phyloP scores from a whole-genome alignment of 2,888 invertebrate genomes.

The Harpalus rufipes region DNA sequence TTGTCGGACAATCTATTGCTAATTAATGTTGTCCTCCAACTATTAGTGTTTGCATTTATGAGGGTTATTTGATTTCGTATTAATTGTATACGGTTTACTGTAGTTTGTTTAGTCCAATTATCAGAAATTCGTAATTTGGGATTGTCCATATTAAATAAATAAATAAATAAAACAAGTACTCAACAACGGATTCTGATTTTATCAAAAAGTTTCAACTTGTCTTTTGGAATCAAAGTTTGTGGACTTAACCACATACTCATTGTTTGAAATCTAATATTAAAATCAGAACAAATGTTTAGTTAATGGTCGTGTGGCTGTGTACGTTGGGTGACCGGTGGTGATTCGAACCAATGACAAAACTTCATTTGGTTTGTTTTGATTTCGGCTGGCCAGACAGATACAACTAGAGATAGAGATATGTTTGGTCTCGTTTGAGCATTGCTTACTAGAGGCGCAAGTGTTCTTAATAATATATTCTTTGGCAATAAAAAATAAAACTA shows the following conservation, averaged over 20 bases:
- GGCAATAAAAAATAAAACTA: no score
- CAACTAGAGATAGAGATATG: no score
- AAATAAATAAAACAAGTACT: constrained; percentile 15
- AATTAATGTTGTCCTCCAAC: neutral
- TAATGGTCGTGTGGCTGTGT: no score
- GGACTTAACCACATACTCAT: neutral
- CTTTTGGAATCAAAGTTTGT: neutral
- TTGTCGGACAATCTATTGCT: neutral
- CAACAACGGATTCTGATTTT: neutral
- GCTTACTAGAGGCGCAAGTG: no score
- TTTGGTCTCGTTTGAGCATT: no score
- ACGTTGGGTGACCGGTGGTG: no score
- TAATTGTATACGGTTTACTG: neutral
- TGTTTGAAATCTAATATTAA: neutral
- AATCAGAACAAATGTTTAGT: neutral
- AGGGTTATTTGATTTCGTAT: neutral
- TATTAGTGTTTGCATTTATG: neutral
- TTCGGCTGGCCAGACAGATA: no score
- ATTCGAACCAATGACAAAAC: no score
- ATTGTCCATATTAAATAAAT: neutral
- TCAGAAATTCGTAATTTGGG: neutral
- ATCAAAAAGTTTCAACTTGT: constrained; percentile 15
- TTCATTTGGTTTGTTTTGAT: no score
- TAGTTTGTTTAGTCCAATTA: neutral
- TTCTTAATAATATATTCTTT: no score